Evolutionary conservation across 2,113 vertebrate genomes (phyloP), one percentile per base, ranked within the genome.

Genomic region (Cyprinus carpio): DNA sequence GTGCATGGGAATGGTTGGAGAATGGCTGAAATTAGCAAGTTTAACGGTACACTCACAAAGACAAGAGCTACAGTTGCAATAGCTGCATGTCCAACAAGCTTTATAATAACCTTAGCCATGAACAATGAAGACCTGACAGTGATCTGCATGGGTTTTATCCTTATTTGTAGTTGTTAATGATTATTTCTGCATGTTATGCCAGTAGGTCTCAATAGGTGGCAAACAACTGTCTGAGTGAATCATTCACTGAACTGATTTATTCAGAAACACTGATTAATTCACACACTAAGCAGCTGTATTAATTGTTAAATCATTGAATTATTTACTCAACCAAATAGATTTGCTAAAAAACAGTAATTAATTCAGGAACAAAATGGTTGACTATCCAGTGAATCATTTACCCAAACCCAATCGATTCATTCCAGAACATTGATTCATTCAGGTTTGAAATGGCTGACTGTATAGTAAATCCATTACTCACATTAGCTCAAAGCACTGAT

Each of bases 1-100:
- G 90, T 92, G 91, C 91, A 88, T 92, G 88, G 91, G 91, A 91
- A 87, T 69, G 91, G 86, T 46, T 85, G 84, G 88, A 90, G 75
- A 90, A 91, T 87, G 65, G 77, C 89, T 85, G 74, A 86, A 90
- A 88, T 84, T 71, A 83, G 62, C 49, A 71, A 16, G 81, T 85
- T 83, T 85, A 86, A 64, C 84, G 54, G 62, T 76, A 67, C 65
- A 84, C 27, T 65, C 27, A 77, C 72, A 84, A 43, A 84, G 56
- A 78, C 15, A 58, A 75, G 56, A 80, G 62, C 4, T 37, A 62
- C n/a, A 58, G 46, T 15, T 18, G 86, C 43, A 54, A 46, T 60
- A 18, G n/a, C 56, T 15, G 27, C 16, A 23, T 82, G 12, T 85
- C 62, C 46, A 46, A 84, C 49, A 75, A 43, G 49, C 76, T 62